phyloP scores from a whole-genome alignment of 2,113 vertebrate genomes.

The Chroicocephalus ridibundus region DNA sequence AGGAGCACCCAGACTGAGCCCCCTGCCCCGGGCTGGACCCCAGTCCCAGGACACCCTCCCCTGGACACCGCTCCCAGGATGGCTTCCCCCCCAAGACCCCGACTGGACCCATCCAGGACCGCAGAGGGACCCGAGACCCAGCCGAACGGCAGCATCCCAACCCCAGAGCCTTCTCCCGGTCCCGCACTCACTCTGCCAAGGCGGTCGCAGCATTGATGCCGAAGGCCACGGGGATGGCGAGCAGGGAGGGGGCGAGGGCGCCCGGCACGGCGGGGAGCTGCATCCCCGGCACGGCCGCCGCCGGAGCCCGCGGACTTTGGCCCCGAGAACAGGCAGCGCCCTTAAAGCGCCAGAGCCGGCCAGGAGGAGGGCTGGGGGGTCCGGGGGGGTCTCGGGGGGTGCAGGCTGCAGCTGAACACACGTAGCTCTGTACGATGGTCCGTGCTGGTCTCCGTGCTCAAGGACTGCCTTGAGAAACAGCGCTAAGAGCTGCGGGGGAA shows the following conservation, averaged over 20 bases:
- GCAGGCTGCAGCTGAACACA: neutral
- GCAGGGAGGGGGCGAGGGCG: slow-evolving; percentile 79
- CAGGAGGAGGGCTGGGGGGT: neutral
- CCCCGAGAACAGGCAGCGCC: neutral
- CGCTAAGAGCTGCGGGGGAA: fast-evolving
- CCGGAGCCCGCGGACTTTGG: neutral
- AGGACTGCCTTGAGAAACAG: neutral
- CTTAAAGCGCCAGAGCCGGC: neutral
- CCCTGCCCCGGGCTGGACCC: neutral
- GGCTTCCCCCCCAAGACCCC: too few relatives aligned
- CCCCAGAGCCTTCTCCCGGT: neutral
- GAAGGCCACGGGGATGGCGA: slow-evolving; percentile 80
- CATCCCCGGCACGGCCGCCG: slow-evolving; percentile 57
- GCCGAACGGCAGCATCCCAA: neutral
- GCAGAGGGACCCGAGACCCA: fast-evolving
- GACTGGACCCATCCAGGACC: neutral
- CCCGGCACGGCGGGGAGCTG: slow-evolving; percentile 72
- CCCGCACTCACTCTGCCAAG: slow-evolving; percentile 83
- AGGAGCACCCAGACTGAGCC: fast-evolving
- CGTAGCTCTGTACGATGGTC: fast-evolving
- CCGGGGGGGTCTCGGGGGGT: too few relatives aligned
- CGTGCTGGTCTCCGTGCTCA: fast-evolving
- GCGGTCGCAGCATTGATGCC: slow-evolving; percentile 72
- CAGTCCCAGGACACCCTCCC: neutral
- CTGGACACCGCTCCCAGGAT: neutral